Evolutionary conservation across 2,888 invertebrate species (phyloP).

Genomic region (Ectemnius continuus): DNA sequence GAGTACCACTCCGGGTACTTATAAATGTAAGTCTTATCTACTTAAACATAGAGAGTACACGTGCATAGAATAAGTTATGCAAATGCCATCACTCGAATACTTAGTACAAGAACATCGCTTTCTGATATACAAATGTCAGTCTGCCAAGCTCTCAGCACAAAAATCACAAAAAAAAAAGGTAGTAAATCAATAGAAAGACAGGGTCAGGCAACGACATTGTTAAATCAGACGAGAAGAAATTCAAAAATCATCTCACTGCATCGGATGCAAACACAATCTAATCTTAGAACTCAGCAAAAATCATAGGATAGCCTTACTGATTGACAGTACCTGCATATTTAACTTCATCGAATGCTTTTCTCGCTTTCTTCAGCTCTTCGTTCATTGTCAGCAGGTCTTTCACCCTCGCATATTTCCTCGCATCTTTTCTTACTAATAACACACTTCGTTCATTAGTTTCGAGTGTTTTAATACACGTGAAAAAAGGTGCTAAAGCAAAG

Average conservation of each 20-base stretch:
- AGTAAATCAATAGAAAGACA: neutral
- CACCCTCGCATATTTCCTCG: conserved; percentile 97
- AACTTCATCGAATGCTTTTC: conserved; percentile 99
- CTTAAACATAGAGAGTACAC: conserved; percentile 2
- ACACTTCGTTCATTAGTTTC: neutral
- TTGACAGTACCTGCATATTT: conserved; percentile 91
- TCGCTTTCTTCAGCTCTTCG: conserved; percentile 98
- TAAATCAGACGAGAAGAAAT: conserved; percentile 13
- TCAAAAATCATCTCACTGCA: conserved; percentile 35
- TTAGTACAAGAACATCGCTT: conserved; percentile 18
- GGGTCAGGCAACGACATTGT: neutral
- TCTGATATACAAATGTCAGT: too few relatives aligned
- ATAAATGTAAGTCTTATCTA: too few relatives aligned
- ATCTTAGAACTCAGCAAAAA: conserved; percentile 22
- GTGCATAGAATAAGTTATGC: conserved; percentile 33
- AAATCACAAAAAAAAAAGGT: neutral
- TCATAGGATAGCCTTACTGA: conserved; percentile 64
- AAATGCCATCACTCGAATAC: conserved; percentile 33
- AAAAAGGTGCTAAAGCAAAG: conserved; percentile 2
- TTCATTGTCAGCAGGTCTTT: conserved; percentile 98
- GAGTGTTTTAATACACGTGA: neutral
- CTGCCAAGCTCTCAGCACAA: too few relatives aligned
- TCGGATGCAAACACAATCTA: neutral
- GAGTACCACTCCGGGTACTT: too few relatives aligned
- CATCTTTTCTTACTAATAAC: conserved; percentile 94